phyloP scores from a whole-genome alignment of 2,113 vertebrate genomes.

The Paramormyrops kingsleyae region DNA sequence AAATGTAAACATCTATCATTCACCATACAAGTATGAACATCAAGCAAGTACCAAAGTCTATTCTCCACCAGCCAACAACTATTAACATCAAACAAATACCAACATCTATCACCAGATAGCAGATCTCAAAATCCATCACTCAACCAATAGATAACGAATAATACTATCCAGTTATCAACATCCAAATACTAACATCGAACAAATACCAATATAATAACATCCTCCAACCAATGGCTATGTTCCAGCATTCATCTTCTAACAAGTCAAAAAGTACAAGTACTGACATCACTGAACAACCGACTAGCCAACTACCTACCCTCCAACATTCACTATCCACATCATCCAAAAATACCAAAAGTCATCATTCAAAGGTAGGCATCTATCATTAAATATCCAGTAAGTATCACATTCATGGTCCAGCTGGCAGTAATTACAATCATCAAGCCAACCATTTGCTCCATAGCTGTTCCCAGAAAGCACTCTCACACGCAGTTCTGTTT shows the following conservation, averaged over 20 bases:
- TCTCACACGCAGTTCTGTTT: neutral
- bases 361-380: neutral
- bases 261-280: neutral
- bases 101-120: neutral
- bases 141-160: neutral
- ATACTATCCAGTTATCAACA: neutral
- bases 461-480: neutral
- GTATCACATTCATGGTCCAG: neutral
- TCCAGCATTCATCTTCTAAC: neutral
- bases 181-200: neutral
- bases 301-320: neutral
- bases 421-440: neutral
- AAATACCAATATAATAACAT: neutral
- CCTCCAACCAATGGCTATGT: neutral
- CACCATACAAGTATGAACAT: neutral
- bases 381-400: neutral
- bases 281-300: no score
- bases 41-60: neutral
- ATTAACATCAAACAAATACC: neutral
- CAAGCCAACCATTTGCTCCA: neutral
- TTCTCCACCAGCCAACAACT: neutral
- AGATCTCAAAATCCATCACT: neutral
- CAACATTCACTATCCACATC: neutral
- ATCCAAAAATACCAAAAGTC: neutral
- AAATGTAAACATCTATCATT: neutral